Evolutionary conservation across 1,140 invertebrate genomes (phyloP).

Genomic region (Microplitis mediator): DNA sequence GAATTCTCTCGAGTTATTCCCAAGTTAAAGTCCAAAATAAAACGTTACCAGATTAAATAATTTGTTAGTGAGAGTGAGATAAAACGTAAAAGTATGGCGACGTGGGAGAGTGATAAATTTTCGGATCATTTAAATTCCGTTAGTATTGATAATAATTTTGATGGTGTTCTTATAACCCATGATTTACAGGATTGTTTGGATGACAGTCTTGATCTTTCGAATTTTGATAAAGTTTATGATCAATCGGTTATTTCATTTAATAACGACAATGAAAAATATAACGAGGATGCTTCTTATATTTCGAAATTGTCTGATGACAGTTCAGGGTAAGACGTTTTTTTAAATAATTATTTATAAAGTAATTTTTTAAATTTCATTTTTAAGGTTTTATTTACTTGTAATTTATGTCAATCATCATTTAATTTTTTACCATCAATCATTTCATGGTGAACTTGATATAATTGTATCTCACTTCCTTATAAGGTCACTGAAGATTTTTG

Average conservation of each 20-base stretch:
- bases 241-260: conserved; percentile 50
- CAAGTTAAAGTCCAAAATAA: too few species aligned
- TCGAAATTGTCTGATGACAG: conserved; percentile 53
- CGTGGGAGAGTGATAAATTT: conserved; percentile 55
- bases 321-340: conserved; percentile 46
- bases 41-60: too few species aligned
- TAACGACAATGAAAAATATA: conserved; percentile 53
- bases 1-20: too few species aligned
- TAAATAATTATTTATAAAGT: conserved; percentile 11
- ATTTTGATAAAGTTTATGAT: conserved; percentile 63
- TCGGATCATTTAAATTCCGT: conserved; percentile 42
- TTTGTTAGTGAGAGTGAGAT: background rate
- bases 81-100: conserved; percentile 54
- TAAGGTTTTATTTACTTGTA: background rate
- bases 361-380: conserved; percentile 11
- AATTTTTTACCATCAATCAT: background rate
- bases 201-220: conserved; percentile 64
- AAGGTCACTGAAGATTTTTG: conserved; percentile 51
- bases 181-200: conserved; percentile 66
- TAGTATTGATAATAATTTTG: conserved; percentile 48
- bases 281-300: conserved; percentile 49
- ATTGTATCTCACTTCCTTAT: conserved; percentile 46
- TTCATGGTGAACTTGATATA: background rate
- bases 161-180: conserved; percentile 60
- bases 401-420: background rate